These are phyloP conservation scores for Podilymbus podiceps DNA, from an alignment of 2,113 vertebrate genomes.

Conservation along the genomic window DNA sequence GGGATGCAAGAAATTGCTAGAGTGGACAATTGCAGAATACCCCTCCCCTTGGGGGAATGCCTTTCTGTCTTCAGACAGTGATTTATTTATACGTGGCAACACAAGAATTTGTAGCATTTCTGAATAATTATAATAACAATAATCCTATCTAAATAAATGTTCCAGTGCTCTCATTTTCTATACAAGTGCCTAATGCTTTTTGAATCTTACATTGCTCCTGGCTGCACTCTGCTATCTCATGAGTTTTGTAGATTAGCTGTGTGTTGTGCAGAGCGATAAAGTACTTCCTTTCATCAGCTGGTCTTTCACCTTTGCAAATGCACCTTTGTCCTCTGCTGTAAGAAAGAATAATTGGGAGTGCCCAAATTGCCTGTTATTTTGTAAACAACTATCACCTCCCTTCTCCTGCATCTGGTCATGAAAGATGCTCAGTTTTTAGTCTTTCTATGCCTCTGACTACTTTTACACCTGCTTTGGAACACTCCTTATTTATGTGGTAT, in stretches of 20 bases:
- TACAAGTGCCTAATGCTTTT: neutral
- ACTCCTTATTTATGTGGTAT: neutral
- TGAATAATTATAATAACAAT: neutral
- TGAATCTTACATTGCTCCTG: neutral
- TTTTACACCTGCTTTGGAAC: neutral
- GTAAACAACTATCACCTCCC: neutral
- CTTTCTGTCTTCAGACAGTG: neutral
- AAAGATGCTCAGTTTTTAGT: neutral
- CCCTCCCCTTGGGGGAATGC: neutral
- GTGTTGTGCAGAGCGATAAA: neutral
- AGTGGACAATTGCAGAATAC: neutral
- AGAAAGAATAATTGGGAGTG: constrained; percentile 2
- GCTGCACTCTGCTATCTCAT: neutral
- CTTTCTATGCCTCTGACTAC: neutral
- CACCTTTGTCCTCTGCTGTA: neutral
- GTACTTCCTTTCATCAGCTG: constrained; percentile 1
- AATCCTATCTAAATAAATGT: constrained; percentile 9
- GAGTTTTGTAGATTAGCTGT: neutral
- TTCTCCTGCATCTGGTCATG: neutral
- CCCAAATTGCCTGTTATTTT: neutral
- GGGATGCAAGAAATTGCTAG: neutral
- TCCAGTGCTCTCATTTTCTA: neutral
- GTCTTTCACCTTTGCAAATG: constrained; percentile 29
- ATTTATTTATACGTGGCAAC: neutral
- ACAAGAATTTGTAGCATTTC: neutral